Evolutionary conservation across 2,888 invertebrate genomes (phyloP).

Genomic region (Prenolepis imparis): DNA sequence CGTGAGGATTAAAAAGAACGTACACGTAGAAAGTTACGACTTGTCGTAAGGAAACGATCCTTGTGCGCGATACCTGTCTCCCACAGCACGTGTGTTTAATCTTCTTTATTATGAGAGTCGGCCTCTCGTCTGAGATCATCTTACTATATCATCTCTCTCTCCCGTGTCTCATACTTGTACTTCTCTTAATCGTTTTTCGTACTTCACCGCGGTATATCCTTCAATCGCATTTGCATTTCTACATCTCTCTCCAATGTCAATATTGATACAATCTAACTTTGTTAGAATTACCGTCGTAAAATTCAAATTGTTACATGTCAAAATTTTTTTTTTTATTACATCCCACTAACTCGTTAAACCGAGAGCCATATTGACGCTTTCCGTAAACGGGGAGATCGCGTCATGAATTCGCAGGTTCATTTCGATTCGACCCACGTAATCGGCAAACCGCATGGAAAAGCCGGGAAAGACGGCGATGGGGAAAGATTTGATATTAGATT

Average conservation of each 20-base stretch:
- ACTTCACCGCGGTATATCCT: slow-evolving; percentile 5
- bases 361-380: neutral
- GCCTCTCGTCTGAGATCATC: slow-evolving; percentile 26
- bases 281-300: slow-evolving; percentile 7
- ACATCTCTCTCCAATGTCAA: neutral
- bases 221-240: slow-evolving; percentile 25
- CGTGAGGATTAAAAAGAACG: slow-evolving; percentile 23
- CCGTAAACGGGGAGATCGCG: neutral
- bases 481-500: slow-evolving; percentile 80
- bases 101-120: slow-evolving; percentile 24
- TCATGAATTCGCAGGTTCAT: slow-evolving; percentile 19
- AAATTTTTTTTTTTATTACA: slow-evolving; percentile 18
- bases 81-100: slow-evolving; percentile 46
- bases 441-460: slow-evolving; percentile 63
- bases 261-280: slow-evolving; percentile 19
- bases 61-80: slow-evolving; percentile 20
- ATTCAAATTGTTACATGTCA: slow-evolving; percentile 24
- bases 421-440: slow-evolving; percentile 55
- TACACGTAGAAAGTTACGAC: slow-evolving; percentile 28
- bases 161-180: slow-evolving; percentile 2
- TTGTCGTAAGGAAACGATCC: slow-evolving; percentile 40
- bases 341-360: neutral
- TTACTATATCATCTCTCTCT: slow-evolving; percentile 34
- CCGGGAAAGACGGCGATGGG: slow-evolving; percentile 51
- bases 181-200: slow-evolving; percentile 24